These are phyloP conservation scores for Acropternis orthonyx DNA, from an alignment of 2,797 vertebrate genomes.

Conservation along the genomic window DNA sequence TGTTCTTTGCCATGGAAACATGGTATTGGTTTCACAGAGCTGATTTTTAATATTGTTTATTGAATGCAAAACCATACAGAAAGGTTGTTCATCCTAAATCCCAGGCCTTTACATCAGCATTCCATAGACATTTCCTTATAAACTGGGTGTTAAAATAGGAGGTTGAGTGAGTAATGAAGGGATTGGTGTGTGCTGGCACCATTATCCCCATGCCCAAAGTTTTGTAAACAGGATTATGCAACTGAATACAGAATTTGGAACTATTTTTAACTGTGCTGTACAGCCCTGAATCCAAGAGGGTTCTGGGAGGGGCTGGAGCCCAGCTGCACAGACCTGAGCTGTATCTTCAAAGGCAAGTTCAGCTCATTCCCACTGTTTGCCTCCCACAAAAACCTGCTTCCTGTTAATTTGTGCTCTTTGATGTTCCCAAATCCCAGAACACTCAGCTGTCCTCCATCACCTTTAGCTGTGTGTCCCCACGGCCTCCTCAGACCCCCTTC, in stretches of 20 bases:
- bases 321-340: background rate
- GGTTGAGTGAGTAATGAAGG: background rate
- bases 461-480: background rate
- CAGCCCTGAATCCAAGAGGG: background rate
- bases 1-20: constrained; percentile 23
- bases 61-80: background rate
- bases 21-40: background rate
- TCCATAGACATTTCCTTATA: fast-evolving
- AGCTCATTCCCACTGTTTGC: background rate
- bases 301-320: background rate
- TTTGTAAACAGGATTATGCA: background rate
- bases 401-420: background rate
- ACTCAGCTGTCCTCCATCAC: background rate
- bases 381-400: background rate
- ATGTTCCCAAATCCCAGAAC: background rate
- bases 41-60: constrained; percentile 1
- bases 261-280: background rate
- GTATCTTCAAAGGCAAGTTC: constrained; percentile 5
- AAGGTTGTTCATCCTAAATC: background rate
- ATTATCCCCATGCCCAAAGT: background rate
- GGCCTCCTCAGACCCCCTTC: background rate
- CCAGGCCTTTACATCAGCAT: background rate
- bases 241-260: background rate
- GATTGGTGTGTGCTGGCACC: background rate
- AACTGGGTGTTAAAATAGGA: fast-evolving